phyloP scores from a whole-genome alignment of 2,113 vertebrate species.

The Sinocyclocheilus maitianheensis region DNA sequence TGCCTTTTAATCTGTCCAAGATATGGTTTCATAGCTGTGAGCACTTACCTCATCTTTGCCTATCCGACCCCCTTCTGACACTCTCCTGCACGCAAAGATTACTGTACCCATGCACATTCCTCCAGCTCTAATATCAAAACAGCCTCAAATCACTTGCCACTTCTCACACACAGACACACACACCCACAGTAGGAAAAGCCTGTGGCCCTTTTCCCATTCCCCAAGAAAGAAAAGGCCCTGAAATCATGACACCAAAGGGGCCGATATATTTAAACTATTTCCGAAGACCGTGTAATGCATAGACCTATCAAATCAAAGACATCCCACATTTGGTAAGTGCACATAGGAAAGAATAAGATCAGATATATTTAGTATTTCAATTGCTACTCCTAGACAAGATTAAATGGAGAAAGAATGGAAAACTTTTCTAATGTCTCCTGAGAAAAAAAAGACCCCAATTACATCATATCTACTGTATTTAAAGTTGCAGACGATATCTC shows the following conservation, averaged over 20 bases:
- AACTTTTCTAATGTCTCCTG: background rate
- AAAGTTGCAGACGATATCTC: background rate
- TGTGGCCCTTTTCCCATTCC: conserved; percentile 46
- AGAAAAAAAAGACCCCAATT: background rate
- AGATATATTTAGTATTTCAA: background rate
- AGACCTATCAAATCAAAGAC: background rate
- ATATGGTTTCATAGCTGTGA: conserved; percentile 81
- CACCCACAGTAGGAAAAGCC: conserved; percentile 28
- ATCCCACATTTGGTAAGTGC: background rate
- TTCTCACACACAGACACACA: conserved; percentile 8
- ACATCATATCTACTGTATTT: background rate
- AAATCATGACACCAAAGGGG: conserved; percentile 46
- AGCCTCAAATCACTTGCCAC: conserved; percentile 49
- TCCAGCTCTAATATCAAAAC: conserved; percentile 56
- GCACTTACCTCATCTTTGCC: conserved; percentile 74
- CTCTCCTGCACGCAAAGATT: conserved; percentile 41
- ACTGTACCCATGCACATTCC: conserved; percentile 53
- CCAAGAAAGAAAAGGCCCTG: conserved; percentile 21
- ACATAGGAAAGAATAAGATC: background rate
- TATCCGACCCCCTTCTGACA: conserved; percentile 46
- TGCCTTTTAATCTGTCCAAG: conserved; percentile 78
- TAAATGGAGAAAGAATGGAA: background rate
- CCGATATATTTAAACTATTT: conserved; percentile 16
- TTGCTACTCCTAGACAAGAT: background rate
- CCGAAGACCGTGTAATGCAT: background rate